Base-by-base conservation (phyloP, 1,140 invertebrate species). In the Brachionus plicatilis region DNA sequence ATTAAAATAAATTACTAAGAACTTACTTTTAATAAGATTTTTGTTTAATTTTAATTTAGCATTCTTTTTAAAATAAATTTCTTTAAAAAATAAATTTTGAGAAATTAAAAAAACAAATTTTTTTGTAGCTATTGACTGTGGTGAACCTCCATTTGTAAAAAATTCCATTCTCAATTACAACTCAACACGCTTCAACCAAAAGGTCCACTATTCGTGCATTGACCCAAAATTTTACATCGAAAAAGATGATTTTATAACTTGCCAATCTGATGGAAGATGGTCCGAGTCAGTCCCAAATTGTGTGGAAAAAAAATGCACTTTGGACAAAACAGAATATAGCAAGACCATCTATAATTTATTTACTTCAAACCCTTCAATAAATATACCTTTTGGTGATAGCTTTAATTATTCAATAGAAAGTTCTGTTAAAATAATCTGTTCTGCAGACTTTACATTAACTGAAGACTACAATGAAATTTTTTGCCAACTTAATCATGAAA, bases 61-160 rank as follows among this genome's bases (percentile, higher is more conserved):
- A 37, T 37, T 37, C 33, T 37, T 37, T 37, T 6, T 2, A 37
- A 37, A 7, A 37, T 6, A 47, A 47, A 47, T 47, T 47, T 12
- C 45, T 12, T 47, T 12, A 9, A 47, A 47, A 47, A 47, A 47
- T 3, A 47, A 12, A 47, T 65, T 65, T 27, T 65, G 6, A 3
- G 1, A 65, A 14, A 65, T 65, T 65, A 24, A 65, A 24, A 65
- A 37, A 6, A 33, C 29, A 33, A 33, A 4, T 33, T 37, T 37
- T 37, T 37, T 20, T 47, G 2, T 17, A 80, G 79, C 79, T 33
- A 56, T 82, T n/a, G 79, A 82, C 37, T 82, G 79, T 17, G 79
- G 79, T 2, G 79, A 82, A 47, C 79, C 79, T 3, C 79, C 79
- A 8, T 60, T n/a, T 41, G 53, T 65, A 12, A 68, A 82, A 68